phyloP scores from a whole-genome alignment of 1,140 invertebrate species.

The Asbolus verrucosus region DNA sequence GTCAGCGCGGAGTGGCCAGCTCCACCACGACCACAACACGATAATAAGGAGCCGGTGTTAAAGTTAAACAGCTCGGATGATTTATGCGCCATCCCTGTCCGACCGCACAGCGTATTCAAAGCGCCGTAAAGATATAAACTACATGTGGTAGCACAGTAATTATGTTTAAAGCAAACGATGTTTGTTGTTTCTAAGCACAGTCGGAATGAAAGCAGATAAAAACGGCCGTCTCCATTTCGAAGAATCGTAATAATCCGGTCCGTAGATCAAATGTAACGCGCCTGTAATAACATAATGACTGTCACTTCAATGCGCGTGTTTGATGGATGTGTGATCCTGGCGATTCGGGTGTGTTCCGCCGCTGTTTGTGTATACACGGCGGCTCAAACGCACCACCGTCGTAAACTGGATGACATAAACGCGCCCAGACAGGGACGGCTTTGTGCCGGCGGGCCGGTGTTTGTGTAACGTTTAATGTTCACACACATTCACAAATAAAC shows the following conservation, averaged over 20 bases:
- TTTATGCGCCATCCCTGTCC: conserved; percentile 36
- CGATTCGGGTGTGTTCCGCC: conserved; percentile 28
- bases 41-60: no score
- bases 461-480: conserved; percentile 62
- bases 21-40: no score
- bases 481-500: conserved; percentile 62
- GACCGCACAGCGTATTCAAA: conserved; percentile 38
- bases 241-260: conserved; percentile 59
- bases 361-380: conserved; percentile 31
- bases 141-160: conserved; percentile 58
- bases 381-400: conserved; percentile 31
- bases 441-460: conserved; percentile 45
- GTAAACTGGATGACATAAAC: no score
- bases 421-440: conserved; percentile 38
- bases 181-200: conserved; percentile 61
- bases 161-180: conserved; percentile 59
- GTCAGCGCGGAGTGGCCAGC: no score
- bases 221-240: conserved; percentile 56
- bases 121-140: conserved; percentile 56
- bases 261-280: conserved; percentile 62
- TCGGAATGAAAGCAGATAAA: conserved; percentile 59
- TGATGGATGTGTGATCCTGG: conserved; percentile 57
- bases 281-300: conserved; percentile 64
- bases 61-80: conserved; percentile 8
- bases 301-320: conserved; percentile 59